phyloP scores from a whole-genome alignment of 1,140 invertebrate genomes.

The Procambarus clarkii region DNA sequence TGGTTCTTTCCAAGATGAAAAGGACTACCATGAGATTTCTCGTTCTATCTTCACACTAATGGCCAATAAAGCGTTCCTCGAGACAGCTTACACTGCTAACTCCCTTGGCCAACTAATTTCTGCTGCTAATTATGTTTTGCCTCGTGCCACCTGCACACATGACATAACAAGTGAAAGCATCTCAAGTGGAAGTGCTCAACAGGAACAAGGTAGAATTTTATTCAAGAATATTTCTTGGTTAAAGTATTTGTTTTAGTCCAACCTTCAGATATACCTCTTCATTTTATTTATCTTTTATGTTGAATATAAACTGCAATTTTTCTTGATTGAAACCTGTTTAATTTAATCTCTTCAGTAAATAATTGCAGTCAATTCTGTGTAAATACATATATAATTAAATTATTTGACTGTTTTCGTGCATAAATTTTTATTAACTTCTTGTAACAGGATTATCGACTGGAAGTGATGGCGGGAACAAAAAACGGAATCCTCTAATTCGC shows the following conservation, averaged over 20 bases:
- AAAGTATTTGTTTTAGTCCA: too few species aligned
- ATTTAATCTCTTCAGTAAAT: too few species aligned
- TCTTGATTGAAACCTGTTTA: too few species aligned
- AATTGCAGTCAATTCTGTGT: too few species aligned
- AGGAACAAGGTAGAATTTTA: slow-evolving; percentile 45
- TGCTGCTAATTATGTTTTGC: slow-evolving; percentile 94
- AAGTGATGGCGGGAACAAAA: slow-evolving; percentile 48
- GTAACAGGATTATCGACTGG: too few species aligned
- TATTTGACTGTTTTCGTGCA: too few species aligned
- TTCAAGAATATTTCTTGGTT: too few species aligned
- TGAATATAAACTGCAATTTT: too few species aligned
- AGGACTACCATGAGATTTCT: slow-evolving; percentile 97
- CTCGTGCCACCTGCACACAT: slow-evolving; percentile 98
- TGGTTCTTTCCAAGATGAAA: slow-evolving; percentile 86
- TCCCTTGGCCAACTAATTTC: slow-evolving; percentile 89
- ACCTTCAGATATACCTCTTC: too few species aligned
- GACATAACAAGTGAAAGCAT: slow-evolving; percentile 79
- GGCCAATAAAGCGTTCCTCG: slow-evolving; percentile 94
- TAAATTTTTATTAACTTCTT: too few species aligned
- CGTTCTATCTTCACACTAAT: slow-evolving; percentile 96
- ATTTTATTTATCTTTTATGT: too few species aligned
- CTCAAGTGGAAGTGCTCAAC: slow-evolving; percentile 29
- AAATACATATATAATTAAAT: too few species aligned
- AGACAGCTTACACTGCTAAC: slow-evolving; percentile 92
- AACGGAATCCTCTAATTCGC: slow-evolving; percentile 81